Percentiles rank a stretch among this genome's conserved stretches.
Conservation (phyloP, 2,797 vertebrate genomes). For the Coluber constrictor region DNA sequence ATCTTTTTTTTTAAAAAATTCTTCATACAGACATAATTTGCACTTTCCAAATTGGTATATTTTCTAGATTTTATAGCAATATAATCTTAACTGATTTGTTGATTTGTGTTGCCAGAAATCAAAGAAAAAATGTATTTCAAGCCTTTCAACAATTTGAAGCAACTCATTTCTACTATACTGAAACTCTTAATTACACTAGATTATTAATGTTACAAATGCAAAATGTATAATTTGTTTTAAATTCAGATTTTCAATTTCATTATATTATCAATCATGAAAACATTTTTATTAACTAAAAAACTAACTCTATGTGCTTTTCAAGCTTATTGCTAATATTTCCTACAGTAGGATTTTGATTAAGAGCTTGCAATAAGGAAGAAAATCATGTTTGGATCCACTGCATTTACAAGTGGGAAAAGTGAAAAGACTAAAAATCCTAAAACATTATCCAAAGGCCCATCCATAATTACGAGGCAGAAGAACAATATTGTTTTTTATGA, state of each 20-base stretch:
- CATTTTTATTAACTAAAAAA: slow-evolving; percentile 63
- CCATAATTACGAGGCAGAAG: not conserved
- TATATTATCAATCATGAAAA: slow-evolving; percentile 57
- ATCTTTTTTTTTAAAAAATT: slow-evolving; percentile 42
- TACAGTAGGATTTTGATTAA: not conserved
- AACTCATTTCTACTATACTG: slow-evolving; percentile 41
- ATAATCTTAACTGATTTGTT: not conserved
- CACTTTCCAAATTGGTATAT: not conserved
- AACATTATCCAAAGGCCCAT: not conserved
- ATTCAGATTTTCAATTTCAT: slow-evolving; percentile 59
- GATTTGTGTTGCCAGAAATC: not conserved
- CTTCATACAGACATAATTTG: slow-evolving; percentile 43
- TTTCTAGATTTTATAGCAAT: not conserved
- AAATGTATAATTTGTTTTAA: slow-evolving; percentile 73
- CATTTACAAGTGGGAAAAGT: not conserved
- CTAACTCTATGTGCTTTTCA: slow-evolving; percentile 7
- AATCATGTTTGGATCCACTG: not conserved
- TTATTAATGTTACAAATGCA: slow-evolving; percentile 69
- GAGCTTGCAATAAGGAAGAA: not conserved
- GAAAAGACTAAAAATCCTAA: not conserved
- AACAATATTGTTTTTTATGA: not conserved
- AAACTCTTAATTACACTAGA: slow-evolving; percentile 66
- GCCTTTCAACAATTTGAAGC: slow-evolving; percentile 29
- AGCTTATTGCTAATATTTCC: not conserved
- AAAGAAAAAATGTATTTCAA: not conserved